Evolutionary conservation across 23 tunicate genomes (phyloP), one percentile per base, ranked within the genome.

Genomic region (Phallusia fumigata): DNA sequence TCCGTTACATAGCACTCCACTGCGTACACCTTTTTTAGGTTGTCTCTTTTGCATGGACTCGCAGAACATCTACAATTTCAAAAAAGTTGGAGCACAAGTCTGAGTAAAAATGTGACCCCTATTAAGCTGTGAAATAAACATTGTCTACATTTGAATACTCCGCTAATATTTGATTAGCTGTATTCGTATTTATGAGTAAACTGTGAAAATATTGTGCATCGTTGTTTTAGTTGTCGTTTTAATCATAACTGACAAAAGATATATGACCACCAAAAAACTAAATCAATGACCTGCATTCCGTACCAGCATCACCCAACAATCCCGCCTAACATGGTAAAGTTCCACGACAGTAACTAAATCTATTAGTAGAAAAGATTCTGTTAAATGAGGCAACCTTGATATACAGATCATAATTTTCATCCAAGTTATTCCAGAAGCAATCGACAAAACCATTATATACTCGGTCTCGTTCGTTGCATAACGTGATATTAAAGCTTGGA

Each of bases 301-400:
- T 34, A 3, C 78, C 78, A 19, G 33, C 78, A 34, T 74, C 78
- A 33, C 19, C 78, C 78, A 34, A 30, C 78, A 74, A 19, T 74
- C 78, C 73, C 21, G 64, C 76, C 26, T 33, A 15, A 36, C 88
- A 84, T 5, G 34, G 21, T 28, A 84, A 31, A 12, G 88, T 84
- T 30, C 82, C 88, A 15, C 58, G 53, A 65, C 88, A 84, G 33
- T 52, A 77, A 18, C 64, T 33, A 65, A 31, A 84, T 65, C 88
- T 83, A 16, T 16, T 2, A 16, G 69, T 40, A 10, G 10, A 10
- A 3, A 40, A 40, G 47, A 10, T 3, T 40, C 10, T 40, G 47
- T 40, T 40, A 40, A 40, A 5, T 40, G 5, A 40, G 5, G 47
- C 47, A 40, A 40, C 10, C 8, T 40, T 10, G 10, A 3, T 10